phyloP scores from a whole-genome alignment of 1,140 invertebrate species.

The Pseudoatta argentina region DNA sequence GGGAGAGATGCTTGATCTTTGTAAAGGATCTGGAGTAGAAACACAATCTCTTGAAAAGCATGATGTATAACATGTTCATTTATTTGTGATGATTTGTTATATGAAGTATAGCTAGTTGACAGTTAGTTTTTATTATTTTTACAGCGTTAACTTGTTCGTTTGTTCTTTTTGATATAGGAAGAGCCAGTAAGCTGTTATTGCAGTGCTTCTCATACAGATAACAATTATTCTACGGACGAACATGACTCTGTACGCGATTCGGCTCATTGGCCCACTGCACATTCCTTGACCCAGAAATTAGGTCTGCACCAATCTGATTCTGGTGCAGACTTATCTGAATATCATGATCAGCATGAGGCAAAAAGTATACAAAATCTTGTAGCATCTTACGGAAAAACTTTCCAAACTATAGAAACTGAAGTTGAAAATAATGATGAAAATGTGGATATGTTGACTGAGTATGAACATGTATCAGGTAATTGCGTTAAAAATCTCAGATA shows the following conservation, averaged over 20 bases:
- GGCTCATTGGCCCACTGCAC: slow-evolving; percentile 79
- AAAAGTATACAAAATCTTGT: slow-evolving; percentile 80
- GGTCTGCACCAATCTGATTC: slow-evolving; percentile 89
- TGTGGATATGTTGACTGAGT: slow-evolving; percentile 57
- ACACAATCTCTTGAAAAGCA: slow-evolving; percentile 81
- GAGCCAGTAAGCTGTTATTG: slow-evolving; percentile 90
- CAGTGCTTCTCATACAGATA: slow-evolving; percentile 90
- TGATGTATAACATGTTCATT: slow-evolving; percentile 77
- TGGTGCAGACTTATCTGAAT: slow-evolving; percentile 88
- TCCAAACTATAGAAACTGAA: slow-evolving; percentile 70
- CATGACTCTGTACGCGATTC: slow-evolving; percentile 88
- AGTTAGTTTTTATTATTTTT: background rate
- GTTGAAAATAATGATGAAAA: slow-evolving; percentile 64
- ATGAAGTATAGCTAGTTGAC: background rate
- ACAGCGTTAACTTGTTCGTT: background rate
- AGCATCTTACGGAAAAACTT: slow-evolving; percentile 78
- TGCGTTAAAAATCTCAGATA: slow-evolving; percentile 26
- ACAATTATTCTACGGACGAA: slow-evolving; percentile 90
- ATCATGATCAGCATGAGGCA: slow-evolving; percentile 82
- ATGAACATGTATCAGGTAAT: slow-evolving; percentile 59
- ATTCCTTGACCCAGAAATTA: slow-evolving; percentile 84
- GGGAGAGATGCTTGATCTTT: slow-evolving; percentile 80
- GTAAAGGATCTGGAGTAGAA: slow-evolving; percentile 79
- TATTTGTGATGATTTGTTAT: slow-evolving; percentile 7
- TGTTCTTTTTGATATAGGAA: slow-evolving; percentile 77